Conservation (phyloP, 2,888 invertebrate species). For the Melinaea marsaeus region DNA sequence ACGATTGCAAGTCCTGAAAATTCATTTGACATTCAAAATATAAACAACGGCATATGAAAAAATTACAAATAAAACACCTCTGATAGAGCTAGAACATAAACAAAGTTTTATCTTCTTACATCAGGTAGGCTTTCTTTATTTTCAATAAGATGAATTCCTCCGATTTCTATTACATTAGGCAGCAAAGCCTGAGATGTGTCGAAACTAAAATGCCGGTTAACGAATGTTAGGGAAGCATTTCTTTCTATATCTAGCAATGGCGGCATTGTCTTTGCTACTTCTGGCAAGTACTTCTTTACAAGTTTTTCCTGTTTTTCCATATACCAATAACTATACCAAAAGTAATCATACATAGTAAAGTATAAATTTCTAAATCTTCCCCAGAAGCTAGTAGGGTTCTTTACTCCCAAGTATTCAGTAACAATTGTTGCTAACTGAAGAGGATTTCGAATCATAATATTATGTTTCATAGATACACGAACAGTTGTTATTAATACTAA, state of each 20-base stretch:
- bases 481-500: conserved; percentile 58
- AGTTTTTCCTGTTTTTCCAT: conserved; percentile 55
- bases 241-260: conserved; percentile 57
- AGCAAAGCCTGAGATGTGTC: conserved; percentile 64
- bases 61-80: not conserved
- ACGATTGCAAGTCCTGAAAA: conserved; percentile 69
- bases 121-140: conserved; percentile 47
- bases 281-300: conserved; percentile 54
- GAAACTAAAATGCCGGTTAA: conserved; percentile 72
- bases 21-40: conserved; percentile 5
- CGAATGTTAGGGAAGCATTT: conserved; percentile 60
- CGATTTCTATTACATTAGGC: conserved; percentile 77
- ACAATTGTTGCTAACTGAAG: conserved; percentile 55
- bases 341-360: conserved; percentile 54
- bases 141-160: conserved; percentile 70
- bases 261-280: conserved; percentile 51
- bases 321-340: conserved; percentile 60
- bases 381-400: conserved; percentile 73
- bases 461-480: conserved; percentile 65
- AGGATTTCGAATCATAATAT: conserved; percentile 56
- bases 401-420: conserved; percentile 53
- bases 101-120: conserved; percentile 36
- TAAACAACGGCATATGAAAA: not conserved
- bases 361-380: conserved; percentile 71
- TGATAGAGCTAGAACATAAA: too few species aligned